Base-by-base conservation (phyloP, 2,888 invertebrate genomes). In the Pachymerium ferrugineum region DNA sequence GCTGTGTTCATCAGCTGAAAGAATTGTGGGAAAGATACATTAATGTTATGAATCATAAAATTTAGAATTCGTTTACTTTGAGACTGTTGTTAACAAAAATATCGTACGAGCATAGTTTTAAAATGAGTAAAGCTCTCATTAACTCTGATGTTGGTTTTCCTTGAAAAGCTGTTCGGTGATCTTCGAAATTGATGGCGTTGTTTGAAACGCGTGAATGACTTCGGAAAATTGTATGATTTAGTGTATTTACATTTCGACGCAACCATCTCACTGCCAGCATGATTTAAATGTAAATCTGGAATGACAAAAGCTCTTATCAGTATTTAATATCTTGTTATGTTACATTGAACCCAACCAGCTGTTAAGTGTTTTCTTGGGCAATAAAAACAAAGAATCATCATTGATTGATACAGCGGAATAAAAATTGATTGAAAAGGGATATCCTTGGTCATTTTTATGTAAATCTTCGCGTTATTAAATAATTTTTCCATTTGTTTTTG, bases 91-190 rank as follows among this genome's bases (percentile, higher is more conserved):
- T 80, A 0, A 85, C 84, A 3, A 86, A 76, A 4, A 78, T 77
- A 62, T 82, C 79, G 16, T 81, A 76, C 0, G 83, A 82, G 77
- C 85, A 85, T 30, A 84, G 74, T 29, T 81, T 80, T 31, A 85
- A 82, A 0, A 85, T 84, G 8, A 83, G 74, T 14, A 83, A 77
- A 0, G 83, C 83, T 68, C 85, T 77, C 0, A 83, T 28, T 0
- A 86, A 76, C 76, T 85, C 84, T 29, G 77, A 78, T 0, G 81
- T 84, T 6, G 80, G 80, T 77, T 84, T 84, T 74, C 81, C 80
- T 35, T 78, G 78, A 77, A 80, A 84, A 0, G 83, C 82, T 73
- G 81, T 81, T 68, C 77, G 54, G 8, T 79, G 79, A 75, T 81
- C 80, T 25, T 79, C 78, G 76, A 84, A 84, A 62, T 62, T 62